Percentiles rank a stretch among this genome's conserved stretches.
phyloP scores from a whole-genome alignment of 2,888 invertebrate species.

The Callyntrura sp. region DNA sequence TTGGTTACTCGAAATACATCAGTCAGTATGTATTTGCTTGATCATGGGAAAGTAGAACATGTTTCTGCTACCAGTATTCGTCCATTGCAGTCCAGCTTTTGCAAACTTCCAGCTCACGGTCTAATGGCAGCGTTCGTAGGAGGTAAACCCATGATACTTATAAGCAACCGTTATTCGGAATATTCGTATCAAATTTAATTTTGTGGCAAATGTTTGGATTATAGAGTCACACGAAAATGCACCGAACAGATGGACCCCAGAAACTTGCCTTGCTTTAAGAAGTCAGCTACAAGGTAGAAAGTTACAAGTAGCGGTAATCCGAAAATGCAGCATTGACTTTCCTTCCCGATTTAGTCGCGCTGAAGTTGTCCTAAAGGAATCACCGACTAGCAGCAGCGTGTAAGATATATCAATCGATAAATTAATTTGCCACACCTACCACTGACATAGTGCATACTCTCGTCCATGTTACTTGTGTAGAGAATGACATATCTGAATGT shows the following conservation, averaged over 20 bases:
- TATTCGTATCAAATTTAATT: no score
- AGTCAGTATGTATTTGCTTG: conserved; percentile 71
- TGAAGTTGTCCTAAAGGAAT: conserved; percentile 68
- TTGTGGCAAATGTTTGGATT: neutral
- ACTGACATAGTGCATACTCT: no score
- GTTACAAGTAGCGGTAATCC: conserved; percentile 64
- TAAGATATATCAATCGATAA: no score
- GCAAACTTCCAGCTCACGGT: conserved; percentile 73
- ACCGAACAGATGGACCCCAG: conserved; percentile 69
- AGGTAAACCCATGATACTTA: conserved; percentile 34
- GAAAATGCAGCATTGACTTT: conserved; percentile 69
- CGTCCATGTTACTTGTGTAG: neutral
- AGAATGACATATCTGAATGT: neutral
- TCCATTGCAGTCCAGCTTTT: conserved; percentile 68
- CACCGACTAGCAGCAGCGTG: conserved; percentile 66
- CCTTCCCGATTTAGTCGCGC: conserved; percentile 69
- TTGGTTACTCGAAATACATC: conserved; percentile 63
- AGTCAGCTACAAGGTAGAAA: conserved; percentile 61
- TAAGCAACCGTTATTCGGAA: no score
- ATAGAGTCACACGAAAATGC: conserved; percentile 66
- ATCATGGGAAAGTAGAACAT: conserved; percentile 71
- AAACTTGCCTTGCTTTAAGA: conserved; percentile 62
- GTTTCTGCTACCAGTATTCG: conserved; percentile 71
- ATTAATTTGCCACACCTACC: no score
- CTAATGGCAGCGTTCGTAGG: conserved; percentile 73